Percentiles rank a stretch among this genome's conserved stretches.
phyloP scores from a whole-genome alignment of 2,797 vertebrate species.

The Percopsis omiscomaycus region DNA sequence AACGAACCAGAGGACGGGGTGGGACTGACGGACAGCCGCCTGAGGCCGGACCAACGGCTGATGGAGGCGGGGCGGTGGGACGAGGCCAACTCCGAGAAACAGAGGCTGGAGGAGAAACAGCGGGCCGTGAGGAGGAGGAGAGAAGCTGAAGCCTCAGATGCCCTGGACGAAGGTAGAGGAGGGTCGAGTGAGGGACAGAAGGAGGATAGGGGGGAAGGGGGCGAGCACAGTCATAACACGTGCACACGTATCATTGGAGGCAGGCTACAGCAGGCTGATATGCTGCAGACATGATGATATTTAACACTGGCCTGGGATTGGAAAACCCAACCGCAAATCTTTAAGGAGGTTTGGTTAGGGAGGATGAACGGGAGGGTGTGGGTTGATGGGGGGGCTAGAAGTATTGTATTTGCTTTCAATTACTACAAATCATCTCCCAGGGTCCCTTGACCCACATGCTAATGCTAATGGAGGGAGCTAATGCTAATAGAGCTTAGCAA shows the following conservation, averaged over 20 bases:
- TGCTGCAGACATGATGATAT: not conserved
- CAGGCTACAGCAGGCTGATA: not conserved
- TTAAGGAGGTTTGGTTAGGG: not conserved
- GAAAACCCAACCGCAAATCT: not conserved
- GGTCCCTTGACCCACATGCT: not conserved
- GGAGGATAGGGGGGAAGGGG: not conserved
- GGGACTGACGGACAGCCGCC: constrained; percentile 88
- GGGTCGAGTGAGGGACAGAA: not conserved
- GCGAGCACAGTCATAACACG: not conserved
- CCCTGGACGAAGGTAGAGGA: constrained; percentile 85
- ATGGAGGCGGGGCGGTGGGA: constrained; percentile 98
- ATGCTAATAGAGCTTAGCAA: not conserved
- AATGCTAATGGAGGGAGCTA: constrained; percentile 5
- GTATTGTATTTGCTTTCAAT: not conserved
- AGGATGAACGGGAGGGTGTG: not conserved
- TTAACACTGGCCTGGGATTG: too few relatives aligned
- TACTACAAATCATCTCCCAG: not conserved
- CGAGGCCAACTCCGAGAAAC: constrained; percentile 93
- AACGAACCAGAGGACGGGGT: constrained; percentile 87
- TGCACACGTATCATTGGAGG: not conserved
- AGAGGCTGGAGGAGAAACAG: constrained; percentile 95
- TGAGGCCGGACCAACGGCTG: constrained; percentile 91
- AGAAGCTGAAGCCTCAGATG: constrained; percentile 85
- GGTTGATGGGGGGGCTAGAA: not conserved
- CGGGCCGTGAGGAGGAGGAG: constrained; percentile 87